Evolutionary conservation across 2,113 vertebrate species (phyloP).

Genomic region (Chitala chitala): DNA sequence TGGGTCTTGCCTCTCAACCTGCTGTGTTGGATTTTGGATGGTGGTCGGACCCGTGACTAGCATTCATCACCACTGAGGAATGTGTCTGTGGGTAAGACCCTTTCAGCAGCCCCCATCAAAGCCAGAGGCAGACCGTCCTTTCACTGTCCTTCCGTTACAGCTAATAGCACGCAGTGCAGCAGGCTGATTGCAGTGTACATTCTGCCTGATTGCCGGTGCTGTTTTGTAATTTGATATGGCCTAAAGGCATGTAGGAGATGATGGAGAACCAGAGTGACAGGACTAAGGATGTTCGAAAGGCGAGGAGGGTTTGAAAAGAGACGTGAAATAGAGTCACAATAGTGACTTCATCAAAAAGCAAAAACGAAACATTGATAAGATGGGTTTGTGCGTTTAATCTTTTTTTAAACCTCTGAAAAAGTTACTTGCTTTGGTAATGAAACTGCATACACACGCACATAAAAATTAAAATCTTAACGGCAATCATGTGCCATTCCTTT

Average conservation of each 20-base stretch:
- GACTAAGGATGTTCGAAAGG: background rate
- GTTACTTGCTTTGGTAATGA: constrained; percentile 47
- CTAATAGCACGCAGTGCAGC: background rate
- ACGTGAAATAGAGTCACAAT: background rate
- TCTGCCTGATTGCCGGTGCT: background rate
- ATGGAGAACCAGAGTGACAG: background rate
- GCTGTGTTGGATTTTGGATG: background rate
- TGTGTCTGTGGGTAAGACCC: background rate
- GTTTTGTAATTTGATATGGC: background rate
- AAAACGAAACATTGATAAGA: constrained; percentile 32
- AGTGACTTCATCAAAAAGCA: background rate
- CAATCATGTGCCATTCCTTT: constrained; percentile 44
- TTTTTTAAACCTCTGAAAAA: constrained; percentile 41
- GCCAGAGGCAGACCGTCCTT: background rate
- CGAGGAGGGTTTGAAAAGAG: background rate
- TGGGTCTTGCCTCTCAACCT: background rate
- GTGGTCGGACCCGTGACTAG: background rate
- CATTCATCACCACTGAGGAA: background rate
- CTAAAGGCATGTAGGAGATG: background rate
- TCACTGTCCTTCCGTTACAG: background rate
- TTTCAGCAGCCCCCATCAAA: background rate
- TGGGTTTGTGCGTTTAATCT: constrained; percentile 19
- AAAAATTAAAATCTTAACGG: constrained; percentile 54
- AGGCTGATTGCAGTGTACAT: background rate
- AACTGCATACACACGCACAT: constrained; percentile 44